These are phyloP conservation scores for Campoplex nolae DNA, from an alignment of 2,888 invertebrate genomes.

Conservation along the genomic window DNA sequence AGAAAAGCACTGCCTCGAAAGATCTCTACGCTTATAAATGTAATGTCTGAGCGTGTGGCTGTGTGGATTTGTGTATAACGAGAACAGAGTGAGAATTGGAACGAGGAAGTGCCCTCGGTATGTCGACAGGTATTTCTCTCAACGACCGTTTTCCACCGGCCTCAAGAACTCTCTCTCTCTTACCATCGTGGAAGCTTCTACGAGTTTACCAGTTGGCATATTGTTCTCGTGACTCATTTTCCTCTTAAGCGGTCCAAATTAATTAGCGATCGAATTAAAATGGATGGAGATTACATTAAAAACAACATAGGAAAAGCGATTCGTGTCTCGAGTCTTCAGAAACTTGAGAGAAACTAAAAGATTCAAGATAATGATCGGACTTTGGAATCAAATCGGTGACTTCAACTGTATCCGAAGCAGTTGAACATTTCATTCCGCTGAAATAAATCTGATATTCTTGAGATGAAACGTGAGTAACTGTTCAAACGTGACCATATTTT, in stretches of 20 bases:
- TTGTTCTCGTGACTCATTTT: conserved; percentile 1
- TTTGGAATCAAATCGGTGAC: not conserved
- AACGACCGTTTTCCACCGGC: conserved; percentile 38
- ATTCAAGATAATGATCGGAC: not conserved
- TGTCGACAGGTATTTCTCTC: conserved; percentile 64
- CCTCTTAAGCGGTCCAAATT: not conserved
- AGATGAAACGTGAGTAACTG: too few species aligned
- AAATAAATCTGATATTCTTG: not conserved
- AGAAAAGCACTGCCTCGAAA: conserved; percentile 47
- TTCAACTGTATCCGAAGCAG: not conserved
- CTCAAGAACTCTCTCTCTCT: conserved; percentile 26
- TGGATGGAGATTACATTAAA: not conserved
- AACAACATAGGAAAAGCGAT: not conserved
- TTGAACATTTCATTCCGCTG: not conserved
- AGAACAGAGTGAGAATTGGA: conserved; percentile 16
- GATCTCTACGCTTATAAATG: conserved; percentile 9
- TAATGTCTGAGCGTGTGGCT: not conserved
- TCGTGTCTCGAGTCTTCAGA: not conserved
- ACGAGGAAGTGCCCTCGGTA: conserved; percentile 34
- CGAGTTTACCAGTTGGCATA: not conserved
- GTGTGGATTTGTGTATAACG: conserved; percentile 7
- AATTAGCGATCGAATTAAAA: not conserved
- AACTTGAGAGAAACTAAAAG: not conserved
- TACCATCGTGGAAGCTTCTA: not conserved
- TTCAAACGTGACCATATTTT: too few species aligned